Percentiles rank a stretch among this genome's conserved stretches.
Evolutionary conservation across 37 sponge, comb jelly and placozoan genomes (phyloP).

Genomic region (Bolinopsis microptera): DNA sequence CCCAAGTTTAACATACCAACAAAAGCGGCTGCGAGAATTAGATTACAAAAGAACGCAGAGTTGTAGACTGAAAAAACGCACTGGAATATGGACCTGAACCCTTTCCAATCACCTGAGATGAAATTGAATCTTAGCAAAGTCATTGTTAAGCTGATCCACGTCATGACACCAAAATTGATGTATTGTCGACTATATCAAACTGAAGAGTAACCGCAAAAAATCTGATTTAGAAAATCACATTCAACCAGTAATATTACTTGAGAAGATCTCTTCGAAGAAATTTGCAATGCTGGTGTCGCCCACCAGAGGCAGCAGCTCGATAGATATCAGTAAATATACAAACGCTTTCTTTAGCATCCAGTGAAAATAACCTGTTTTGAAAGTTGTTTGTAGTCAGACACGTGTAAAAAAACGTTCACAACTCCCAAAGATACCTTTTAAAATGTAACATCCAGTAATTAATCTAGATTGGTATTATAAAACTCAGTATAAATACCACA

Average conservation of each 20-base stretch:
- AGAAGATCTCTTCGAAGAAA: neutral
- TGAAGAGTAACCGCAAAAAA: too few relatives aligned
- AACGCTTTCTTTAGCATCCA: neutral
- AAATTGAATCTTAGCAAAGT: too few relatives aligned
- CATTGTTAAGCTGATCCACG: too few relatives aligned
- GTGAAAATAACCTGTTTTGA: neutral
- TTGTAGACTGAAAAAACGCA: neutral
- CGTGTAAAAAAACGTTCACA: neutral
- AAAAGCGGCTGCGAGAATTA: neutral
- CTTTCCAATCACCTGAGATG: neutral
- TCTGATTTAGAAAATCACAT: too few relatives aligned
- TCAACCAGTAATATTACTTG: neutral
- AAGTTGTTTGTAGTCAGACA: neutral
- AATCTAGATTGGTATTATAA: too few relatives aligned
- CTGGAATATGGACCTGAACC: neutral
- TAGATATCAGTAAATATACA: neutral
- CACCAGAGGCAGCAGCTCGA: neutral
- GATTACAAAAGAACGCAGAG: conserved; percentile 24
- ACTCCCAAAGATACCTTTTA: too few relatives aligned
- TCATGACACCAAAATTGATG: too few relatives aligned
- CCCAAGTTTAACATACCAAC: conserved; percentile 46
- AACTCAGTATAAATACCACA: too few relatives aligned
- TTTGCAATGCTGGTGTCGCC: neutral
- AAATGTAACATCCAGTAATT: too few relatives aligned
- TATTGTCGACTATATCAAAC: too few relatives aligned